Percentiles rank a stretch among this genome's conserved stretches.
These are phyloP conservation scores for Ostrea edulis DNA, from an alignment of 1,140 invertebrate genomes.

Conservation along the genomic window DNA sequence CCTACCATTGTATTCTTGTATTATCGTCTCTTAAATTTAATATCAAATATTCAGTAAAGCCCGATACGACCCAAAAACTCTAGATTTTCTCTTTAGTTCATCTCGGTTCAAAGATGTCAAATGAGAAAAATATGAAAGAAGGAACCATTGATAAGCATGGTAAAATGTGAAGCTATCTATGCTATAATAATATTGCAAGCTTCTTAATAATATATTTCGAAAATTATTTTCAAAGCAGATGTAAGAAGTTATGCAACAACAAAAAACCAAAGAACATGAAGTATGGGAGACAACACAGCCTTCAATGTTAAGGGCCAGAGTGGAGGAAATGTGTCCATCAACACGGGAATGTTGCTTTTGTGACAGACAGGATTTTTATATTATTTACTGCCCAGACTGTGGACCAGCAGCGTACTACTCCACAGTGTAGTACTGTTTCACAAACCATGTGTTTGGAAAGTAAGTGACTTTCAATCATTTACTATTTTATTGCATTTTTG, in stretches of 20 bases:
- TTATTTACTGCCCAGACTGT: constrained; percentile 47
- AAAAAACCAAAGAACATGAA: constrained; percentile 16
- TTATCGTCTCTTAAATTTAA: too few relatives aligned
- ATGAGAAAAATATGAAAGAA: too few relatives aligned
- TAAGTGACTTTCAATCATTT: neutral
- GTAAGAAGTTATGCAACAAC: constrained; percentile 21
- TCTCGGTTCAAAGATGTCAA: too few relatives aligned
- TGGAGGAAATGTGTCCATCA: constrained; percentile 44
- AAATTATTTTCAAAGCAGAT: constrained; percentile 46
- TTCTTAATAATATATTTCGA: constrained; percentile 36
- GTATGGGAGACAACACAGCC: constrained; percentile 27
- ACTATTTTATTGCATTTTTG: neutral
- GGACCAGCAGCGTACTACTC: constrained; percentile 44
- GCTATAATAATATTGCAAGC: neutral
- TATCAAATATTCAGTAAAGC: too few relatives aligned
- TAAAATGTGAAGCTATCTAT: neutral
- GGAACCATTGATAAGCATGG: too few relatives aligned
- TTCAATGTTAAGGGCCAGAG: neutral
- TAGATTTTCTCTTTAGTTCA: too few relatives aligned
- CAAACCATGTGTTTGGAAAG: constrained; percentile 15
- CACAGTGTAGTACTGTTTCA: constrained; percentile 24
- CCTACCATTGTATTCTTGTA: too few relatives aligned
- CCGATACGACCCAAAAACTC: too few relatives aligned
- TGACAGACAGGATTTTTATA: neutral
- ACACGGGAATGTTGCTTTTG: constrained; percentile 43